Base-by-base conservation (phyloP, 1,140 invertebrate species). In the Campoletis sonorensis region DNA sequence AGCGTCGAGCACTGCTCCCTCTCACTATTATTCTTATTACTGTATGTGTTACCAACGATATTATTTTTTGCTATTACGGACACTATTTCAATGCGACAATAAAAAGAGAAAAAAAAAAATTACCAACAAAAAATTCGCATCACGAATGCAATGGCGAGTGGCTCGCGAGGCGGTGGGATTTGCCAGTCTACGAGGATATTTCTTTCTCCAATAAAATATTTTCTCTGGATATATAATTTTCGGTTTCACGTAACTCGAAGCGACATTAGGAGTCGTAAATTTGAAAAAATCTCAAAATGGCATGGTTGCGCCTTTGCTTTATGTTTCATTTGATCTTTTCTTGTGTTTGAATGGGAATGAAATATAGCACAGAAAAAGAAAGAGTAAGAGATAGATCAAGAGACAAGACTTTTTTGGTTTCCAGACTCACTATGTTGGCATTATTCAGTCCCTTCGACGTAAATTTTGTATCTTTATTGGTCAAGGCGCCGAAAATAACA, bases 1-100 rank as follows among this genome's bases (percentile, higher is more conserved):
- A 45, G 18, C 58, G 10, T 18, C 70, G 70, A 27, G 49, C 21
- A 72, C 21, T 54, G 72, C 72, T 75, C 26, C n/a, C 54, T n/a
- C 45, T 30, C 73, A n/a, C 16, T 37, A 78, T 67, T 61, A 23
- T 67, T 78, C 16, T 78, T 67, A 78, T 78, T 77, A 61, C 54
- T 64, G 73, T 77, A 77, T 58, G 26, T 21, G n/a, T n/a, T n/a
- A n/a, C 54, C 67, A 70, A 3, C 21, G 30, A 64, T 23, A 78
- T 78, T 21, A 61, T 64, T 45, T 67, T 37, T 45, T 27, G 21
- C 76, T 45, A 11, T 10, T 45, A 45, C 40, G 8, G 40, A 45
- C 40, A 45, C 40, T 45, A 5, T 11, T 45, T 45, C 27, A 10
- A 4, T 67, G 49, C 16, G 30, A 4, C 5, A 18, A 64, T 15